Conservation (phyloP, 92 coral and sea anemone genomes). For the Siderastrea siderea region DNA sequence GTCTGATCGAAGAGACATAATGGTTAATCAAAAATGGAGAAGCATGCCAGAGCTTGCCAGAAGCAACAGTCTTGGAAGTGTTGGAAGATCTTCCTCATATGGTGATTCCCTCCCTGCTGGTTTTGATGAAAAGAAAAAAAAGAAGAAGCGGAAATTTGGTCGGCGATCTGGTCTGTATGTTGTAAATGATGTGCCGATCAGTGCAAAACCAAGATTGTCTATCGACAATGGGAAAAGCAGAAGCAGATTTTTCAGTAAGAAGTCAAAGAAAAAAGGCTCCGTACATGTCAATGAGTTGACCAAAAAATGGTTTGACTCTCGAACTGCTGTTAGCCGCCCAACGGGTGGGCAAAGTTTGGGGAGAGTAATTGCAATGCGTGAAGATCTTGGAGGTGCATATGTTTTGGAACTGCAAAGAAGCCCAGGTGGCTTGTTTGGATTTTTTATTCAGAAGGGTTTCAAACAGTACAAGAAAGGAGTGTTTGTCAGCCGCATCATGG, state of each 20-base stretch:
- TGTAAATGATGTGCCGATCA: constrained; percentile 84
- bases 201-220: constrained; percentile 76
- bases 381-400: constrained; percentile 86
- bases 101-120: constrained; percentile 67
- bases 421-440: constrained; percentile 89
- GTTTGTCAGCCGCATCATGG: constrained; percentile 90
- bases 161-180: constrained; percentile 94
- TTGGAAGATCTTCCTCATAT: constrained; percentile 49
- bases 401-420: constrained; percentile 89
- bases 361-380: constrained; percentile 73
- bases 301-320: constrained; percentile 84
- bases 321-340: constrained; percentile 85
- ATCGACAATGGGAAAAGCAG: constrained; percentile 53
- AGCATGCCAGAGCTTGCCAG: constrained; percentile 86
- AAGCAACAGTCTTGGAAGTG: constrained; percentile 46
- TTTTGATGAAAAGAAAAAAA: constrained; percentile 66
- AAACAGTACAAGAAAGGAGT: constrained; percentile 82
- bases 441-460: constrained; percentile 91
- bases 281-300: constrained; percentile 79
- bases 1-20: constrained; percentile 6
- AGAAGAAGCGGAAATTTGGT: constrained; percentile 83
- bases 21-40: constrained; percentile 69
- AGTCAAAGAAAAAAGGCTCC: constrained; percentile 47
- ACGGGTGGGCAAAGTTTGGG: constrained; percentile 87
- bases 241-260: constrained; percentile 58